Conservation (phyloP, 2,113 vertebrate species). For the Eolophus roseicapilla region DNA sequence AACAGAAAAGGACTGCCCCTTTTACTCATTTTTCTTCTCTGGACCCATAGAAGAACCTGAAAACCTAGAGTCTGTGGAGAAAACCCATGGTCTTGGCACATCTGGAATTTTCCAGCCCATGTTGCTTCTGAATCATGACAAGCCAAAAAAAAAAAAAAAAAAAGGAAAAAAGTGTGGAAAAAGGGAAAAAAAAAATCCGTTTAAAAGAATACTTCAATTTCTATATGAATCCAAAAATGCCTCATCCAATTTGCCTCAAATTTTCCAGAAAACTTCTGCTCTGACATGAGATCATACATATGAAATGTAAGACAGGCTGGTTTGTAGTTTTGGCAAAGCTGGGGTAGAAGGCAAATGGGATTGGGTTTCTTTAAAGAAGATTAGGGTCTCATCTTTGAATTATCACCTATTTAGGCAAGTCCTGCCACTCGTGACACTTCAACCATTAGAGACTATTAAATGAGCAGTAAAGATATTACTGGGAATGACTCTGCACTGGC, state of each 20-base stretch:
- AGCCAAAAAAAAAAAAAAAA: not conserved
- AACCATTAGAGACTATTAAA: not conserved
- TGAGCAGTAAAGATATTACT: not conserved
- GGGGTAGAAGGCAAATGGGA: not conserved
- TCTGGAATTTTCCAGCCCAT: slow-evolving; percentile 22
- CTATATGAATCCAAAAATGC: slow-evolving; percentile 18
- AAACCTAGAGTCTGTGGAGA: not conserved
- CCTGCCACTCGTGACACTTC: not conserved
- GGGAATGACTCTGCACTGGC: not conserved
- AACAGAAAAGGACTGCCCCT: not conserved
- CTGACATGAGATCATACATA: slow-evolving; percentile 51
- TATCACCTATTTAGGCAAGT: slow-evolving; percentile 8
- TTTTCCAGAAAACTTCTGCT: slow-evolving; percentile 53
- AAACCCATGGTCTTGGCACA: slow-evolving; percentile 15
- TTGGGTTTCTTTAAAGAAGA: slow-evolving; percentile 1
- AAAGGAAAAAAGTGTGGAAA: not conserved
- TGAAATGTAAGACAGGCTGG: slow-evolving; percentile 5
- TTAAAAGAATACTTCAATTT: slow-evolving; percentile 24
- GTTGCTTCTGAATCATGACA: slow-evolving; percentile 9
- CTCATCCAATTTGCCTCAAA: slow-evolving; percentile 48
- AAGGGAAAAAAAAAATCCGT: not conserved
- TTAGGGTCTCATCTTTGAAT: slow-evolving; percentile 16
- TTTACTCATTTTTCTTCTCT: not conserved
- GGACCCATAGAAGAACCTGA: not conserved
- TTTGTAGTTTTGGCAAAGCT: slow-evolving; percentile 13